These are phyloP conservation scores for Hecatera dysodea DNA, from an alignment of 2,888 invertebrate species.

Conservation along the genomic window DNA sequence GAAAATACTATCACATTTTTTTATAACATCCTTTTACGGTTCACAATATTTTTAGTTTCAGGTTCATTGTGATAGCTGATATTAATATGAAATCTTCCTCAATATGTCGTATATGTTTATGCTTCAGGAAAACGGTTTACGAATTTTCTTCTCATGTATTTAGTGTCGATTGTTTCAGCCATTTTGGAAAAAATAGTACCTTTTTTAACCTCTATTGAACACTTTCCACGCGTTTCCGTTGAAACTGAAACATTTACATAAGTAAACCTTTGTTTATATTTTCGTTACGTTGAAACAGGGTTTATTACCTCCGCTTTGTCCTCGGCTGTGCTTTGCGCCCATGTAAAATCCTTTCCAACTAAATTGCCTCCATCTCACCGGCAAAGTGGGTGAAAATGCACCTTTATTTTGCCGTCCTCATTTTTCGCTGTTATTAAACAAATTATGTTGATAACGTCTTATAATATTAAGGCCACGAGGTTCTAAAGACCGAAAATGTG, in stretches of 20 bases:
- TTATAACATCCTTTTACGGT: slow-evolving; percentile 65
- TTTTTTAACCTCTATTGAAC: slow-evolving; percentile 24
- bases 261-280: slow-evolving; percentile 76
- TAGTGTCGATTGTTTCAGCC: slow-evolving; percentile 11
- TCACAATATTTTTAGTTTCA: slow-evolving; percentile 57
- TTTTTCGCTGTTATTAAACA: slow-evolving; percentile 69
- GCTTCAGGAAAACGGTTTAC: slow-evolving; percentile 11
- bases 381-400: slow-evolving; percentile 77
- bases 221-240: slow-evolving; percentile 51
- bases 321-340: slow-evolving; percentile 73
- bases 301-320: slow-evolving; percentile 84
- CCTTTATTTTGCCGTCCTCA: slow-evolving; percentile 70
- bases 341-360: slow-evolving; percentile 80
- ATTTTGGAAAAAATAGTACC: slow-evolving; percentile 22
- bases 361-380: slow-evolving; percentile 79
- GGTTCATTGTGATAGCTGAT: slow-evolving; percentile 54
- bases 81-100: slow-evolving; percentile 58
- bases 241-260: slow-evolving; percentile 55
- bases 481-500: slow-evolving; percentile 56
- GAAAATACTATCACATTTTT: slow-evolving; percentile 63
- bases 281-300: slow-evolving; percentile 78
- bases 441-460: slow-evolving; percentile 64
- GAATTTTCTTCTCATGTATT: slow-evolving; percentile 4
- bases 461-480: slow-evolving; percentile 54
- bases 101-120: slow-evolving; percentile 18